These are phyloP conservation scores for Mungos mungo DNA, from an alignment of 2,113 vertebrate genomes.

Conservation along the genomic window DNA sequence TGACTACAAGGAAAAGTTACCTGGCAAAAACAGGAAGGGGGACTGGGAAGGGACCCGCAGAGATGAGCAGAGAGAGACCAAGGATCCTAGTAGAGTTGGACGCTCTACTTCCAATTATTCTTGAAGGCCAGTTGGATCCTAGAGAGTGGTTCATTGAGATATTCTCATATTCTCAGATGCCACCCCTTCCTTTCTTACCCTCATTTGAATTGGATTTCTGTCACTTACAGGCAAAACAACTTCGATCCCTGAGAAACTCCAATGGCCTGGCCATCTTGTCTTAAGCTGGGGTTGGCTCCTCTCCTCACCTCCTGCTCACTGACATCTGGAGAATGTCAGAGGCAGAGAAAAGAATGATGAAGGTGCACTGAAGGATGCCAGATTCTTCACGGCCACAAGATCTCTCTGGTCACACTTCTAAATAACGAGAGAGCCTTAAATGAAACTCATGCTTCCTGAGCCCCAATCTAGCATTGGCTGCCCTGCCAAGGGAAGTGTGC, in stretches of 20 bases:
- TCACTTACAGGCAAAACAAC: not conserved
- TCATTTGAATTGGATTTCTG: not conserved
- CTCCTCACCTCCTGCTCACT: not conserved
- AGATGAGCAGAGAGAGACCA: not conserved
- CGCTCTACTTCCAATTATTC: too few relatives aligned
- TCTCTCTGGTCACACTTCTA: not conserved
- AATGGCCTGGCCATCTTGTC: not conserved
- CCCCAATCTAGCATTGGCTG: not conserved
- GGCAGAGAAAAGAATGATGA: not conserved
- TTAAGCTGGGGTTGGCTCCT: not conserved
- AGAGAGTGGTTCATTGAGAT: too few relatives aligned
- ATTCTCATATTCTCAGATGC: fast-evolving
- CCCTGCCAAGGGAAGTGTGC: not conserved
- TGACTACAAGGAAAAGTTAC: not conserved
- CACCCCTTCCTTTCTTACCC: too few relatives aligned
- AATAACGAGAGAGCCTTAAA: not conserved
- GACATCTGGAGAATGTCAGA: not conserved
- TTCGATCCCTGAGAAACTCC: not conserved
- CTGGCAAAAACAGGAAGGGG: not conserved
- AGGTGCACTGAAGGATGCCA: not conserved
- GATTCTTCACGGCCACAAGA: not conserved
- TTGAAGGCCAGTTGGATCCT: too few relatives aligned
- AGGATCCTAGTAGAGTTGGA: not conserved
- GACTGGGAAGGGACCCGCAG: not conserved
- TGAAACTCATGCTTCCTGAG: not conserved